Evolutionary conservation across 2,888 invertebrate species (phyloP).

Genomic region (Tipula unca): DNA sequence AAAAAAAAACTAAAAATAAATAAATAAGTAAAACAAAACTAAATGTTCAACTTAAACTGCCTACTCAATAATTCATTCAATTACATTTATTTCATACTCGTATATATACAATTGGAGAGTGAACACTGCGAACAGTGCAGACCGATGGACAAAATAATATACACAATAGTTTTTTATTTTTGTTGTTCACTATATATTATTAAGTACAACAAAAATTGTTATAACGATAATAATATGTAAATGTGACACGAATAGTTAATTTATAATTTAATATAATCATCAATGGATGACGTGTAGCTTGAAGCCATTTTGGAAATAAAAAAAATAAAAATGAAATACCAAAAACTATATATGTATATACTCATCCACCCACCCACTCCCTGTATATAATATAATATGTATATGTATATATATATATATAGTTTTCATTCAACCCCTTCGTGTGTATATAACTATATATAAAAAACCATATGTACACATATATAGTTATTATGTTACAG

Average conservation of each 20-base stretch:
- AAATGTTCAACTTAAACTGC: conserved; percentile 4
- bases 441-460: neutral
- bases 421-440: neutral
- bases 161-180: neutral
- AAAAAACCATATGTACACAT: neutral
- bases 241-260: conserved; percentile 4
- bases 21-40: conserved; percentile 14
- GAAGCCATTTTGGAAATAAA: neutral
- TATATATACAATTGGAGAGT: neutral
- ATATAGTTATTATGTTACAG: neutral
- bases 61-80: conserved; percentile 14
- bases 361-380: neutral
- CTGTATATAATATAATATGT: neutral
- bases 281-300: conserved; percentile 2
- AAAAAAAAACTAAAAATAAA: neutral
- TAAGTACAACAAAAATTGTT: neutral
- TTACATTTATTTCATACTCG: neutral
- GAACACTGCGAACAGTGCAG: neutral
- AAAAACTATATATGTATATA: neutral
- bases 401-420: neutral
- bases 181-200: neutral
- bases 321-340: neutral
- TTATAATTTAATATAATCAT: conserved; percentile 8
- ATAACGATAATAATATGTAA: neutral
- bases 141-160: neutral